Percentiles rank a stretch among this genome's conserved stretches.
These are phyloP conservation scores for Acrobasis suavella DNA, from an alignment of 2,888 invertebrate species.

Conservation along the genomic window DNA sequence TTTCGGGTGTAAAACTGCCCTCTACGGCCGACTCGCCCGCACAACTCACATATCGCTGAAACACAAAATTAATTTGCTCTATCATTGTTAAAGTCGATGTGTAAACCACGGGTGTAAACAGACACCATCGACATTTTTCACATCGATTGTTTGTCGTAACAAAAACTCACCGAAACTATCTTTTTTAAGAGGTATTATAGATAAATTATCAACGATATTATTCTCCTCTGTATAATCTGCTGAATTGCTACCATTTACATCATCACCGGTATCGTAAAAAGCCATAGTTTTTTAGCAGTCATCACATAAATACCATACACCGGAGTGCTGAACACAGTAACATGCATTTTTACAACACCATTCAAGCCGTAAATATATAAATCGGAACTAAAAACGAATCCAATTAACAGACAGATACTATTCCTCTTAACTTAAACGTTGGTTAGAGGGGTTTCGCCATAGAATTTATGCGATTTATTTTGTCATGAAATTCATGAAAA, in stretches of 20 bases:
- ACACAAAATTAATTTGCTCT: conserved; percentile 26
- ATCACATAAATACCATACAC: conserved; percentile 46
- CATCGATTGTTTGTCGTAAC: not conserved
- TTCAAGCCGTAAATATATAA: conserved; percentile 6
- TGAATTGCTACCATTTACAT: conserved; percentile 47
- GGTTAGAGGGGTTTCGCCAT: not conserved
- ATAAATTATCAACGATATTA: conserved; percentile 84
- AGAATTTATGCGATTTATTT: not conserved
- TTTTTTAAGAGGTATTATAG: conserved; percentile 93
- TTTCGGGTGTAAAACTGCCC: conserved; percentile 67
- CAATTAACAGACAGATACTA: not conserved
- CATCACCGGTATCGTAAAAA: conserved; percentile 57
- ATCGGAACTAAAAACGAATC: not conserved
- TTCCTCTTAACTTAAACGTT: not conserved
- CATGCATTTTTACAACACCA: conserved; percentile 9
- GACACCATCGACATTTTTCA: not conserved
- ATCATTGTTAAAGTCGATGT: not conserved
- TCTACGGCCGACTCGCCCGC: conserved; percentile 70
- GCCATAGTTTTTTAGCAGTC: conserved; percentile 64
- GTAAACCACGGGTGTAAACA: no score
- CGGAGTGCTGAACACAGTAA: conserved; percentile 54
- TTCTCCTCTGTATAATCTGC: conserved; percentile 53
- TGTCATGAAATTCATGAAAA: not conserved
- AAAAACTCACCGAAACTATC: conserved; percentile 91
- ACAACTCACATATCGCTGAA: conserved; percentile 74